Conservation (phyloP, 2,797 vertebrate species). For the Aldrovandia affinis region DNA sequence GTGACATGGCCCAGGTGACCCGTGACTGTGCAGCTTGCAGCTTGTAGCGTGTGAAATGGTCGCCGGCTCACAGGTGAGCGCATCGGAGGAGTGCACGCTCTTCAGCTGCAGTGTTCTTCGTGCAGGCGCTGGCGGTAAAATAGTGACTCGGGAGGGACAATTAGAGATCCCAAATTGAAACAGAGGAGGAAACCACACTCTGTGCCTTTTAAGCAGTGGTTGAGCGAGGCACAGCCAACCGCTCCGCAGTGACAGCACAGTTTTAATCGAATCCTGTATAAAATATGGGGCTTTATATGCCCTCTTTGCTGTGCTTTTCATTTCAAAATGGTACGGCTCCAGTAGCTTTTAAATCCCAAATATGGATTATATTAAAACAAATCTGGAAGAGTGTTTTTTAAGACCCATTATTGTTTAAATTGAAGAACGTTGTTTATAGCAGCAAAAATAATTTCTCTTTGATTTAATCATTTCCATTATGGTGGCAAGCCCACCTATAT, state of each 20-base stretch:
- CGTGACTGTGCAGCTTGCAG: too few species aligned
- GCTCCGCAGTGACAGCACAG: background rate
- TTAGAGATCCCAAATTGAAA: background rate
- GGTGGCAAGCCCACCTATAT: background rate
- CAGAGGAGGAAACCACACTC: background rate
- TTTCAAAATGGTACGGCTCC: background rate
- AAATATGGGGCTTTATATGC: background rate
- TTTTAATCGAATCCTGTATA: background rate
- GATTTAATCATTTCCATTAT: constrained; percentile 23
- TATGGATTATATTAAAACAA: background rate
- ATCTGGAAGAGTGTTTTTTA: constrained; percentile 17
- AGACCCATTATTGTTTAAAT: background rate
- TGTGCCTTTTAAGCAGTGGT: background rate
- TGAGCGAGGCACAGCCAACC: background rate
- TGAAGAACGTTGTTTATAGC: too few species aligned
- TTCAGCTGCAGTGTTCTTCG: background rate
- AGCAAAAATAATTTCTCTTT: constrained; percentile 4
- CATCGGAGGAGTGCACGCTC: too few species aligned
- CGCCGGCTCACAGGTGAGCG: too few species aligned
- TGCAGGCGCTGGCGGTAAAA: background rate
- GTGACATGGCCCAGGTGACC: too few species aligned
- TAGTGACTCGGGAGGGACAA: background rate
- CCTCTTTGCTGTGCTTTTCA: background rate
- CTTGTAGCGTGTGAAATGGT: too few species aligned
- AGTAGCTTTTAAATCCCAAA: background rate